A percentile compares a stretch with the other conserved stretches of the same genome.
phyloP scores from a whole-genome alignment of 2,888 invertebrate species.

The Stenurella melanura region DNA sequence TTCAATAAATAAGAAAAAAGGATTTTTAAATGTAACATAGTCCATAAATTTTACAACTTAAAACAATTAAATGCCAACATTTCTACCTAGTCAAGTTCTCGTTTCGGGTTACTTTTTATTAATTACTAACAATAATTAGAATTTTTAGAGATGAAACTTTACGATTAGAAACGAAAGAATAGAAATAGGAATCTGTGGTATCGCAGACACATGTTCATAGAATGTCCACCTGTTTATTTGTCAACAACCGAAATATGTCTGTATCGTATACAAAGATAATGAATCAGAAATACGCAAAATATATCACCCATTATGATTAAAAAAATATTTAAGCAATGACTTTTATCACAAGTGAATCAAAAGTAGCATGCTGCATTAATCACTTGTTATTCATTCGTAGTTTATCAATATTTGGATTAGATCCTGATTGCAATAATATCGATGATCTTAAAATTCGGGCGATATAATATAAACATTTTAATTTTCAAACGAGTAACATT shows the following conservation, averaged over 20 bases:
- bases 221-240: conserved; percentile 15
- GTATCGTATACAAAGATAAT: conserved; percentile 16
- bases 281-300: conserved; percentile 18
- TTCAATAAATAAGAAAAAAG: no score
- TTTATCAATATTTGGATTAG: conserved; percentile 16
- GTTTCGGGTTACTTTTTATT: no score
- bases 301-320: conserved; percentile 18
- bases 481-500: background rate
- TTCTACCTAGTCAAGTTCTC: no score
- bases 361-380: conserved; percentile 32
- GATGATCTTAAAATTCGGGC: background rate
- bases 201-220: background rate
- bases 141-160: background rate
- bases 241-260: conserved; percentile 5
- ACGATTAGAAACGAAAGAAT: background rate
- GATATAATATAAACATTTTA: background rate
- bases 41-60: no score
- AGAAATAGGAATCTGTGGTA: background rate
- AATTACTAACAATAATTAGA: no score
- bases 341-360: conserved; percentile 36
- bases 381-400: conserved; percentile 33
- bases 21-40: no score
- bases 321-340: conserved; percentile 35
- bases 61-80: no score
- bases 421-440: conserved; percentile 14